Conservation (phyloP, 2,113 vertebrate genomes). For the Bubo bubo region DNA sequence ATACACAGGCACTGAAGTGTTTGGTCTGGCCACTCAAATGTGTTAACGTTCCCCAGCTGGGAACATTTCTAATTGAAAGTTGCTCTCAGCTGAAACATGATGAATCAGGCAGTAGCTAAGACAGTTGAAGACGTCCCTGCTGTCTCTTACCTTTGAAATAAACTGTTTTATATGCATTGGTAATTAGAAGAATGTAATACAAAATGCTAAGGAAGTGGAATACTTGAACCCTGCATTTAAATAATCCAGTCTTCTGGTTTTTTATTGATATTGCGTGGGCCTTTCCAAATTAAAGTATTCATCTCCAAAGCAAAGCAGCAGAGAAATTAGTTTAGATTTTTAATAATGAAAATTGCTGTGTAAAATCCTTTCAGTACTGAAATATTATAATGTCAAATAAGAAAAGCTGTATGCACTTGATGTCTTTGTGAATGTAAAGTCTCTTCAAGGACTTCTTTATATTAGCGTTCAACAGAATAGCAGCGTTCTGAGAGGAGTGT, state of each 20-base stretch:
- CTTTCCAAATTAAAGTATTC: background rate
- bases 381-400: background rate
- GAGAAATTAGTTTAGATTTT: background rate
- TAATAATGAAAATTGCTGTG: background rate
- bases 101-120: background rate
- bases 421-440: background rate
- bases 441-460: background rate
- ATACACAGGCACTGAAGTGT: background rate
- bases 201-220: background rate
- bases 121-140: background rate
- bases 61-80: background rate
- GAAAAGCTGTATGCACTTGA: background rate
- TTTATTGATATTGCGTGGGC: background rate
- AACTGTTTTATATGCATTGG: background rate
- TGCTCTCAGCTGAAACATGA: background rate
- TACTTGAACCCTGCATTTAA: background rate
- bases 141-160: background rate
- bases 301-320: background rate
- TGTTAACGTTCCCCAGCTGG: background rate
- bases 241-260: background rate
- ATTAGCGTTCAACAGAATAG: background rate
- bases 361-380: background rate
- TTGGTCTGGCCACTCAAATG: background rate
- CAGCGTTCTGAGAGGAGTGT: background rate
- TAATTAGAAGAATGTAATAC: background rate